Base-by-base conservation (phyloP, 2,888 invertebrate genomes). In the Acleris holmiana region DNA sequence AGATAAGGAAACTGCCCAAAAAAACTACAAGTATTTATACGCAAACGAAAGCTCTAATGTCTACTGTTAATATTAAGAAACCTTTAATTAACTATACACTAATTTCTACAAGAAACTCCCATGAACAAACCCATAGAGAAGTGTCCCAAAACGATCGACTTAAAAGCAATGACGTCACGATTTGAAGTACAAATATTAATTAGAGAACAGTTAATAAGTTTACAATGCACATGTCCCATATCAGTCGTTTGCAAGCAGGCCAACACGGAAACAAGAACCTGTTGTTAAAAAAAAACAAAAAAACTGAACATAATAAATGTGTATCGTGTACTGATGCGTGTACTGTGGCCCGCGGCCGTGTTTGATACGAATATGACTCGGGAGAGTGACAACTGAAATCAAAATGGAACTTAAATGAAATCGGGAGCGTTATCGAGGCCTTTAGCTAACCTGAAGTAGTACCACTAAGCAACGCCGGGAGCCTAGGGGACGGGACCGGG, bases 301-400 rank as follows among this genome's bases (percentile, higher is more conserved):
- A 72, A 73, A 72, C 64, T 65, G 67, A 73, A 74, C 69, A 46
- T 21, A 67, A 58, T 13, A 21, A 49, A 54, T 82, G 87, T 89
- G 89, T 90, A 76, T 81, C 79, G 89, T 90, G 90, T 89, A 73
- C 78, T 77, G 76, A 83, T 84, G 84, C 83, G 85, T 90, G 90
- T 91, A 80, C 77, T 76, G 73, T 77, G 77, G 78, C 78, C 75
- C 67, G 23, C 80, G 79, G 84, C 85, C 69, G 89, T 88, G 89
- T 89, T 80, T 87, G 89, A 86, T 85, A 88, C 79, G 83, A 86
- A 89, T 89, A 89, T 89, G 91, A 91, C 89, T 80, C 80, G 73
- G 77, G 80, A 80, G 78, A 84, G 87, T 89, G 88, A 86, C 76
- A 79, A 84, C 77, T 63, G 70, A 80, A 73, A 75, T 75, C 70